Evolutionary conservation across 2,113 vertebrate genomes (phyloP).

Genomic region (Pipa parva): DNA sequence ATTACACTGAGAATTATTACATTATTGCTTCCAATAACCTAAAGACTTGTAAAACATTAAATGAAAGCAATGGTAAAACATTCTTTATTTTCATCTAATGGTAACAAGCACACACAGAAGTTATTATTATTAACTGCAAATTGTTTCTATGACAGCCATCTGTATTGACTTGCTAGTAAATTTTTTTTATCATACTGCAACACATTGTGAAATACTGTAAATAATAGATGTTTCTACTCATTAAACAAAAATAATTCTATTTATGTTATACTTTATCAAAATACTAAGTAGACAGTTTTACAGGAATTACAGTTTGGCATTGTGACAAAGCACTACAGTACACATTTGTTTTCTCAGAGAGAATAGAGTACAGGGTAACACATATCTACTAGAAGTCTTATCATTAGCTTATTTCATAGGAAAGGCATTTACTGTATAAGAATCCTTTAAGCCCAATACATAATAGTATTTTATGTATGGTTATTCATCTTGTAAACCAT

Average conservation of each 20-base stretch:
- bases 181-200: constrained; percentile 21
- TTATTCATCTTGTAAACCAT: not conserved
- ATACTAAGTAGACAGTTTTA: not conserved
- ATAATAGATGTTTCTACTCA: constrained; percentile 23
- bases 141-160: constrained; percentile 20
- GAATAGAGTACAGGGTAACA: too few species aligned
- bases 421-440: too few species aligned
- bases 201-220: constrained; percentile 23
- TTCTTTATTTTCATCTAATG: not conserved
- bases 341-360: too few species aligned
- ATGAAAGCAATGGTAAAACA: not conserved
- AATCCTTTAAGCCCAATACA: not conserved
- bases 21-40: not conserved
- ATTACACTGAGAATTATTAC: not conserved
- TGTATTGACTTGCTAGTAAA: constrained; percentile 19
- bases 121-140: constrained; percentile 8
- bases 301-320: not conserved
- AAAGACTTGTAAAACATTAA: not conserved
- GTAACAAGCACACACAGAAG: not conserved
- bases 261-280: not conserved
- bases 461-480: not conserved
- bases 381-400: too few species aligned
- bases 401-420: too few species aligned
- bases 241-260: constrained; percentile 8
- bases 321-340: too few species aligned